Conservation (phyloP, 2,113 vertebrate species). For the Empidonax alnorum region DNA sequence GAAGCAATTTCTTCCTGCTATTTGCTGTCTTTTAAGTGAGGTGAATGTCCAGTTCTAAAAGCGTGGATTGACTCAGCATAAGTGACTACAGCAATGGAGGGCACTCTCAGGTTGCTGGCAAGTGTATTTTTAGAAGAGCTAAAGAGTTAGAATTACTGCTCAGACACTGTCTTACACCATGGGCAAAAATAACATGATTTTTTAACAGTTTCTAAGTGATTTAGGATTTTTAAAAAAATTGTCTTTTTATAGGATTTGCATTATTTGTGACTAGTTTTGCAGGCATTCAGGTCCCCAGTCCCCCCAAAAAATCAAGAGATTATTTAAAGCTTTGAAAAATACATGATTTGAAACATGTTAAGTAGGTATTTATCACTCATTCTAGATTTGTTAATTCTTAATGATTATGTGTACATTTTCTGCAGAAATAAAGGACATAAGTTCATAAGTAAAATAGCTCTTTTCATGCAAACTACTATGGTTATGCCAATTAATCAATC, state of each 20-base stretch:
- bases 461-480: not conserved
- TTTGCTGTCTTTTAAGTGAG: not conserved
- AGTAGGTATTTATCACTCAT: not conserved
- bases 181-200: not conserved
- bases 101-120: not conserved
- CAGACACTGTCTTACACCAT: not conserved
- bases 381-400: conserved; percentile 12
- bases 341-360: not conserved
- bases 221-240: not conserved
- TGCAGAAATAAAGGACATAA: conserved; percentile 23
- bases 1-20: not conserved
- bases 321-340: conserved; percentile 4
- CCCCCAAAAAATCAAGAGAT: not conserved
- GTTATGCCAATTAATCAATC: not conserved
- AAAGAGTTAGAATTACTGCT: not conserved
- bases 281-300: not conserved
- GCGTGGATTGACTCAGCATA: not conserved
- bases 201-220: not conserved
- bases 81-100: not conserved
- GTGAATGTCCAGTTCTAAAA: not conserved
- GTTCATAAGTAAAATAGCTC: not conserved
- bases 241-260: not conserved
- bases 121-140: not conserved
- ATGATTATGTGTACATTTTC: not conserved
- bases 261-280: not conserved